Base-by-base conservation (phyloP, 1,140 invertebrate genomes). In the Drosophila takahashii region DNA sequence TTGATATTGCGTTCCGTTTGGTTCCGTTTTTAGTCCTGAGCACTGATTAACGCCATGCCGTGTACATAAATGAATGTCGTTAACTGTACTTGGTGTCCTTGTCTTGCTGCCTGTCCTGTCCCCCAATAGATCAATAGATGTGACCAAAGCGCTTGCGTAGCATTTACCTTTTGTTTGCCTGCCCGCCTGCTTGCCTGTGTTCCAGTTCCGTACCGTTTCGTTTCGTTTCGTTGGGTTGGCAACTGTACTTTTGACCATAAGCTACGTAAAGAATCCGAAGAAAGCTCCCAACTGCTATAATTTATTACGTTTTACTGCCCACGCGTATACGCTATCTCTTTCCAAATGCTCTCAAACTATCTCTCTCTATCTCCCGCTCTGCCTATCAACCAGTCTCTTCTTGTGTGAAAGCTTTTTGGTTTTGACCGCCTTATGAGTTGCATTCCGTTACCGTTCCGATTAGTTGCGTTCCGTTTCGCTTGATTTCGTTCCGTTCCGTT, bases 91-190 rank as follows among this genome's bases (percentile, higher is more conserved):
- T 76, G 36, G 26, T 62, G 53, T 62, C 26, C 59, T 59, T 62
- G 57, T 48, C 52, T 58, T 59, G 48, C 42, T 77, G 76, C 59
- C 59, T 71, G 52, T 52, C 51, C 22, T 22, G 3, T 1, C 22
- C 22, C 18, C 1, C 9, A 48, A 29, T 32, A 48, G 47, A 47
- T 47, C 26, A 29, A n/a, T 57, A 39, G 26, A 29, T 13, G 15
- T 27, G 8, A 39, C 16, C 34, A 29, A 47, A 56, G 47, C 42
- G 53, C 58, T 57, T 81, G 74, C 48, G 51, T 83, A 83, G 59
- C 58, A 51, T 64, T 77, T 62, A 66, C 69, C 47, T 74, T 75
- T 57, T 47, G 22, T 64, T 76, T 64, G 56, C 51, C 36, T 76
- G 57, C 41, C 60, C 16, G 52, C 52, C 52, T 79, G 76, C 69